phyloP scores from a whole-genome alignment of 2,888 invertebrate genomes.

The Luperina nickerlii region DNA sequence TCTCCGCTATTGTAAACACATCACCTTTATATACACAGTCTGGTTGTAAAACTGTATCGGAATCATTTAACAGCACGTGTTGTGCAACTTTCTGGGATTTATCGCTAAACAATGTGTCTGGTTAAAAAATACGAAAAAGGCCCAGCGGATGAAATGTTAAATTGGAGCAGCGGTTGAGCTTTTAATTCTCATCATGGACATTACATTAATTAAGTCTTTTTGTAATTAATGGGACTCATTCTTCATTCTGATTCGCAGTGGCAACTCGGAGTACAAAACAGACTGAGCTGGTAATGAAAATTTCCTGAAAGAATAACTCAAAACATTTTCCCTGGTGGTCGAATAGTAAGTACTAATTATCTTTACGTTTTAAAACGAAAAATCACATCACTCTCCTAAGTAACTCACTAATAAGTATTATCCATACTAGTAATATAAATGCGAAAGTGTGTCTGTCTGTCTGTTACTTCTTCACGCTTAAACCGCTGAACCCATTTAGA shows the following conservation, averaged over 20 bases:
- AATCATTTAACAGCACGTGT: slow-evolving; percentile 48
- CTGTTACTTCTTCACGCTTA: too few relatives aligned
- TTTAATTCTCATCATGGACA: neutral
- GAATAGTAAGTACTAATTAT: neutral
- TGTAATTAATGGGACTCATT: neutral
- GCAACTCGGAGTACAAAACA: neutral
- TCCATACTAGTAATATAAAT: too few relatives aligned
- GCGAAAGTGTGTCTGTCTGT: too few relatives aligned
- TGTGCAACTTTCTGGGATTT: slow-evolving; percentile 44
- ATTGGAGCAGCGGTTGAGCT: neutral
- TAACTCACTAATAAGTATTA: neutral
- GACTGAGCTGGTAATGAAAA: neutral
- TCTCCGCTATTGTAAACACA: slow-evolving; percentile 55
- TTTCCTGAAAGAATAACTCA: neutral
- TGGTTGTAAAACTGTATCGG: slow-evolving; percentile 45
- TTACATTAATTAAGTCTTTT: neutral
- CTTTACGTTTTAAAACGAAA: neutral
- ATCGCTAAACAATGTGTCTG: slow-evolving; percentile 40
- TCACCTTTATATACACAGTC: slow-evolving; percentile 37
- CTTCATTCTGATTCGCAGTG: neutral
- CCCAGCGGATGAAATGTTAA: neutral
- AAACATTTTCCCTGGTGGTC: neutral
- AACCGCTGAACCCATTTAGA: too few relatives aligned
- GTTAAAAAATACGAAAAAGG: slow-evolving; percentile 10
- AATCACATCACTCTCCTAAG: neutral